Base-by-base conservation (phyloP, 2,888 invertebrate genomes). In the Parnassius orleans region DNA sequence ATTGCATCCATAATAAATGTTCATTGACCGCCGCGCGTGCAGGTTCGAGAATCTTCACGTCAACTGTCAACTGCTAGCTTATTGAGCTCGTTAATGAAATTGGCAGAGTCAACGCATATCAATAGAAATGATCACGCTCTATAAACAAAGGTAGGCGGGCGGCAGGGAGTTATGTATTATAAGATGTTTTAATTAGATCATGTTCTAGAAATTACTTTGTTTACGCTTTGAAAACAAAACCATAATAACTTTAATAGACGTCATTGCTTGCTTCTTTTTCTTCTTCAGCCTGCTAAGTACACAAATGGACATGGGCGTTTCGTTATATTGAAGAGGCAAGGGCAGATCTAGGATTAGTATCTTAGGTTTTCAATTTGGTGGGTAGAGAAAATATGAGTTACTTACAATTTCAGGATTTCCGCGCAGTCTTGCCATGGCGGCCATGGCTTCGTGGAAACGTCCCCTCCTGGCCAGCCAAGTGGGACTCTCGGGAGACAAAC, bases 401-500 rank as follows among this genome's bases (percentile, higher is more conserved):
- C 92, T 93, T 53, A 94, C 94, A 54, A 84, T 84, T 24, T 91
- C 87, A 60, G 93, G 90, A 68, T 93, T 92, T 33, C 94, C 94
- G 3, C 95, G 87, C 11, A 95, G 81, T 75, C 93, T 93, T 9
- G 91, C 81, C 73, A 95, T 87, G 5, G 95, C 94, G 48, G 92
- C 86, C 87, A 90, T 90, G 2, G 92, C 92, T 10, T 90, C 89
- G 65, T 90, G 90, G 77, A 92, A 90, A 61, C 93, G 91, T 0
- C 93, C 94, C 54, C 93, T 90, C 19, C 95, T 88, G 1, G 95
- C 93, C 58, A 96, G 85, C 96, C 95, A 96, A 1, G 93, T 94
- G 0, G 96, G 96, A 71, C 95, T 95, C 79, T 96, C 96, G 0
- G 95, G 95, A 46, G 95, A 93, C 65, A 94, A 87, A 72, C 91